Conservation (phyloP, 2,888 invertebrate species). For the Augochlorella aurata region DNA sequence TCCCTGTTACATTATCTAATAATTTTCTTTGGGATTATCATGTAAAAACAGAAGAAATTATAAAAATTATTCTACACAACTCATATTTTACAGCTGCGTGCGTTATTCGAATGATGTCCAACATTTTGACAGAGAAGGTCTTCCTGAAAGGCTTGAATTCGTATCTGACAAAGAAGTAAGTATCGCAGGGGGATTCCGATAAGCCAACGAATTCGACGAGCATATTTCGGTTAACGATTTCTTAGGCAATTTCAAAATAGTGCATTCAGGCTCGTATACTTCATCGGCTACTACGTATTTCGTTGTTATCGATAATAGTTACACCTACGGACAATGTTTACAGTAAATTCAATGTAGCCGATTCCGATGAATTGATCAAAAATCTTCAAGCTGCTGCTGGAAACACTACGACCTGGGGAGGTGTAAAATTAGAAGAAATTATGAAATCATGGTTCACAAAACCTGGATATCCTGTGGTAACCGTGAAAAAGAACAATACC, state of each 20-base stretch:
- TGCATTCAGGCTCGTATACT: no score
- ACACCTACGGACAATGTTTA: background rate
- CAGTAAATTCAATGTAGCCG: constrained; percentile 74
- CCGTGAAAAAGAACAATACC: constrained; percentile 77
- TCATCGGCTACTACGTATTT: no score
- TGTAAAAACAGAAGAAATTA: no score
- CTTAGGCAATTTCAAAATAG: no score
- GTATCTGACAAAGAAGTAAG: constrained; percentile 61
- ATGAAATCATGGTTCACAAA: constrained; percentile 86
- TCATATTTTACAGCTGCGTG: constrained; percentile 80
- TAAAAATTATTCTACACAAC: background rate
- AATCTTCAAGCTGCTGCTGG: constrained; percentile 64
- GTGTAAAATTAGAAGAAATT: constrained; percentile 67
- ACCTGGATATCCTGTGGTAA: constrained; percentile 86
- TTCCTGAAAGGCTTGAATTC: constrained; percentile 81
- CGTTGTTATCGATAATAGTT: no score
- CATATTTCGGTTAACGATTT: no score
- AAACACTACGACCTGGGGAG: background rate
- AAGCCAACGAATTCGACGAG: no score
- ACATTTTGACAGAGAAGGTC: constrained; percentile 81
- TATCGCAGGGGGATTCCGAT: background rate
- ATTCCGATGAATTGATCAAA: constrained; percentile 83
- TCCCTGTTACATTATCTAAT: no score
- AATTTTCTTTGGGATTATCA: no score
- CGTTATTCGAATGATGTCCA: constrained; percentile 84